phyloP scores from a whole-genome alignment of 2,888 invertebrate species.

The Zaprionus bogoriensis region DNA sequence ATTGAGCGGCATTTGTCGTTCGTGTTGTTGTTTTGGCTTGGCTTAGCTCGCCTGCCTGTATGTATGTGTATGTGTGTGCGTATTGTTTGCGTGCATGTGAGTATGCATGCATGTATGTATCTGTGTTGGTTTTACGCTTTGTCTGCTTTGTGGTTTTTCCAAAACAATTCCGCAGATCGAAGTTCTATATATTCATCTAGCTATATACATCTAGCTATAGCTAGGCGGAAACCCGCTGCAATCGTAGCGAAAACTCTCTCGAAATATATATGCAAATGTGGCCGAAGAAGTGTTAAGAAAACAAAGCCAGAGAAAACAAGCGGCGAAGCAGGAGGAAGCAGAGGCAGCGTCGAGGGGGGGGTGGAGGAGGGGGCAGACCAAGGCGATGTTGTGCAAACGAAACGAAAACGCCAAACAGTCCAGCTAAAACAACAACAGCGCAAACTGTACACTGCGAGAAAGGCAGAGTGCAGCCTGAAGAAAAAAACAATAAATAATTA shows the following conservation, averaged over 20 bases:
- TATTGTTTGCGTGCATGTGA: too few relatives aligned
- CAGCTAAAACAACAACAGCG: constrained; percentile 17
- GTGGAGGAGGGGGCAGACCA: constrained; percentile 23
- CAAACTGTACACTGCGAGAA: constrained; percentile 32
- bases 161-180: not conserved
- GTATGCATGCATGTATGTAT: too few relatives aligned
- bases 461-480: not conserved
- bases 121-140: too few relatives aligned
- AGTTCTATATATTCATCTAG: not conserved
- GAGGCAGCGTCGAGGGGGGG: not conserved
- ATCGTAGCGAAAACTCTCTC: not conserved
- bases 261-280: constrained; percentile 1
- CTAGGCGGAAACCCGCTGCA: too few relatives aligned
- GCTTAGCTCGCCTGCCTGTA: constrained; percentile 66
- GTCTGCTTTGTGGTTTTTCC: not conserved
- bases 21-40: constrained; percentile 76
- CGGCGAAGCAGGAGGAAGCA: not conserved
- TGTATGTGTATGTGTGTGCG: too few relatives aligned
- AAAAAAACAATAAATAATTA: not conserved
- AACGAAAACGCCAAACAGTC: constrained; percentile 5
- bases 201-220: not conserved
- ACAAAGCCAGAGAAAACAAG: constrained; percentile 28
- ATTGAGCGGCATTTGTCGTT: constrained; percentile 76
- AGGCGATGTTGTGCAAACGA: constrained; percentile 36
- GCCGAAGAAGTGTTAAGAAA: constrained; percentile 42